phyloP scores from a whole-genome alignment of 2,113 vertebrate genomes.

The Felis catus region F.catus_Fca126_mat1.0 CM031424.1:59096001-59096500 shows the following conservation, averaged over 20 bases:
- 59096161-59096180: neutral
- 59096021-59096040: neutral
- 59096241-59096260: neutral
- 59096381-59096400: constrained; percentile 3
- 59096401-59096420: neutral
- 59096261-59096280: neutral
- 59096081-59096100: neutral
- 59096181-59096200: neutral
- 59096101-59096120: neutral
- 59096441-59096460: neutral
- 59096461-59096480: neutral
- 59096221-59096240: neutral
- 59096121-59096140: neutral
- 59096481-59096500: neutral
- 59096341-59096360: neutral
- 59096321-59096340: neutral
- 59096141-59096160: neutral
- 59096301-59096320: neutral
- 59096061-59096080: neutral
- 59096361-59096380: neutral
- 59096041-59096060: neutral
- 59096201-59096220: neutral
- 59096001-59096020: neutral
- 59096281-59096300: neutral
- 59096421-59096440: neutral